A percentile compares a stretch with the other conserved stretches of the same genome.
phyloP scores from a whole-genome alignment of 2,113 vertebrate species.

The Passer montanus region DNA sequence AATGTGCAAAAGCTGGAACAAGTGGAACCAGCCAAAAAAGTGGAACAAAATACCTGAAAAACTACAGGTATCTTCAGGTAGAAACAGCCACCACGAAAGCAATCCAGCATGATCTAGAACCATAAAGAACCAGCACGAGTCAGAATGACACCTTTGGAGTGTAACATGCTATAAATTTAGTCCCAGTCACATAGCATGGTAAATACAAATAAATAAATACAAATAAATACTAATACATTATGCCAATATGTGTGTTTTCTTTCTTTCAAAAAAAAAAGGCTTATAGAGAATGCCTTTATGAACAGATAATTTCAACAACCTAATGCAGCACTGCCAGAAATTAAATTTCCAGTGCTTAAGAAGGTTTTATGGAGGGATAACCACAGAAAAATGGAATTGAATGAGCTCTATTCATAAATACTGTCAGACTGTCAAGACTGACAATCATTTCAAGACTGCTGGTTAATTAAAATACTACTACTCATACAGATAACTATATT shows the following conservation, averaged over 20 bases:
- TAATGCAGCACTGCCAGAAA: not conserved
- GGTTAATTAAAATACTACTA: slow-evolving; percentile 54
- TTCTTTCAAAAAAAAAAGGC: not conserved
- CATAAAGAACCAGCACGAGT: not conserved
- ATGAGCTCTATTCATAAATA: slow-evolving; percentile 40
- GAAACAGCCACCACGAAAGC: not conserved
- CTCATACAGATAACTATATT: not conserved
- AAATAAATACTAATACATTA: not conserved
- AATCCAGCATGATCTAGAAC: not conserved
- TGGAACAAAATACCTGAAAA: not conserved
- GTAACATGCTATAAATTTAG: not conserved
- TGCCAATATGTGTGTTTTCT: not conserved
- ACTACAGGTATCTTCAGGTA: not conserved
- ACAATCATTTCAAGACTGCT: slow-evolving; percentile 28
- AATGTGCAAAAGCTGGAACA: not conserved
- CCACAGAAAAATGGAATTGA: slow-evolving; percentile 29
- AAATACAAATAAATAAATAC: not conserved
- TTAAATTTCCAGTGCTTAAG: slow-evolving; percentile 43
- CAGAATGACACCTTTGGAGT: not conserved
- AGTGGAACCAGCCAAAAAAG: not conserved
- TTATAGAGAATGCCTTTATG: not conserved
- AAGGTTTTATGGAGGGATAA: slow-evolving; percentile 40
- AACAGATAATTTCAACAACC: not conserved
- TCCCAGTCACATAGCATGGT: not conserved
- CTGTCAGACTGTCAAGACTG: not conserved